These are phyloP conservation scores for Leptestheria dahalacensis DNA, from an alignment of 1,140 invertebrate genomes.

Conservation along the genomic window DNA sequence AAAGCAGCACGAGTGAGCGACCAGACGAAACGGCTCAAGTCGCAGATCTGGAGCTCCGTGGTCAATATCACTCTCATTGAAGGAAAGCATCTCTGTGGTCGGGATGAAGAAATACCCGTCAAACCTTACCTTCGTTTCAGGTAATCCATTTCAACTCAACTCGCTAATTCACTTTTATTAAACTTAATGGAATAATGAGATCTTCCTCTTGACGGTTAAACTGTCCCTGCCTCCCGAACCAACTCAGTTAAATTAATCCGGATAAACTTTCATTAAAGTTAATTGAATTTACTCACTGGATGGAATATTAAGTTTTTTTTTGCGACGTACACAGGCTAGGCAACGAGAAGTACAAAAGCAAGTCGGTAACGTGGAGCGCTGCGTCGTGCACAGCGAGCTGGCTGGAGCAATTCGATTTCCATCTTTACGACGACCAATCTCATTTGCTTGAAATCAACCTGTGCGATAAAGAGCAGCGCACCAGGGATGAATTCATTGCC, in stretches of 20 bases:
- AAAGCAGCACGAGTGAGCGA: slow-evolving; percentile 7
- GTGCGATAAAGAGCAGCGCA: slow-evolving; percentile 70
- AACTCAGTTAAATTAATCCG: too few species aligned
- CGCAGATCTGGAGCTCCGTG: slow-evolving; percentile 86
- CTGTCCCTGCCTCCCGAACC: too few species aligned
- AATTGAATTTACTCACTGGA: too few species aligned
- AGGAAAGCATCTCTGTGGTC: slow-evolving; percentile 71
- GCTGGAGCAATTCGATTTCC: slow-evolving; percentile 95
- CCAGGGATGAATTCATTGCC: slow-evolving; percentile 74
- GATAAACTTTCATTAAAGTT: too few species aligned
- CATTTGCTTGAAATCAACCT: slow-evolving; percentile 79
- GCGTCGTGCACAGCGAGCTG: slow-evolving; percentile 52
- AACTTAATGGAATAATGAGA: background rate
- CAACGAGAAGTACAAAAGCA: slow-evolving; percentile 96
- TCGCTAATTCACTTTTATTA: background rate
- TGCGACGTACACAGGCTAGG: slow-evolving; percentile 49
- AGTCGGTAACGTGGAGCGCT: slow-evolving; percentile 42
- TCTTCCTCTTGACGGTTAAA: too few species aligned
- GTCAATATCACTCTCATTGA: slow-evolving; percentile 92
- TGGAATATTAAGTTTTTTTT: background rate
- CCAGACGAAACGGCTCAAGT: slow-evolving; percentile 47
- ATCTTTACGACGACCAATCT: slow-evolving; percentile 77
- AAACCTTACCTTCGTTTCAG: slow-evolving; percentile 96
- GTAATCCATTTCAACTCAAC: slow-evolving; percentile 81
- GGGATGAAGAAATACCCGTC: slow-evolving; percentile 57